Conservation (phyloP, 2,888 invertebrate genomes). For the Hyposoter dolosus region DNA sequence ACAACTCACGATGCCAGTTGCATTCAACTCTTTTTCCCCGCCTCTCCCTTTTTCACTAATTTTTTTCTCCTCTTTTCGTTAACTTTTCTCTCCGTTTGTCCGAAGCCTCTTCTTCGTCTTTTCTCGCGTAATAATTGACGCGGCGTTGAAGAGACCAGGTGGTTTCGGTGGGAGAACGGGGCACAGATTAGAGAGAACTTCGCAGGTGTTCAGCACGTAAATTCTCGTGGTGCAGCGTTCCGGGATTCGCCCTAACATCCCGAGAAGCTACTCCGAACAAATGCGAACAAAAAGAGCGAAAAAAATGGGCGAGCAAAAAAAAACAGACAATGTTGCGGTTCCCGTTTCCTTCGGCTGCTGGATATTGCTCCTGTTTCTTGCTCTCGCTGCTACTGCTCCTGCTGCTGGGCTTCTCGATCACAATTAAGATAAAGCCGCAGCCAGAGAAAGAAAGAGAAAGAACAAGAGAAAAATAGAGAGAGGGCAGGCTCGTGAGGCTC, state of each 20-base stretch:
- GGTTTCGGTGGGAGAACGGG: conserved; percentile 44
- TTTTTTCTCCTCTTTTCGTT: conserved; percentile 1
- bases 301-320: conserved; percentile 49
- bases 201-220: conserved; percentile 62
- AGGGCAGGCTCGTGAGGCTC: conserved; percentile 64
- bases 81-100: conserved; percentile 10
- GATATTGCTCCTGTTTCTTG: conserved; percentile 66
- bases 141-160: conserved; percentile 54
- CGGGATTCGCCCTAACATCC: conserved; percentile 38
- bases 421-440: conserved; percentile 72
- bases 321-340: conserved; percentile 69
- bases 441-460: conserved; percentile 29
- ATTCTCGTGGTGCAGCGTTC: conserved; percentile 53
- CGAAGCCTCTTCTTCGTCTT: conserved; percentile 18
- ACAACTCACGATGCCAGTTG: conserved; percentile 35
- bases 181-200: conserved; percentile 61
- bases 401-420: conserved; percentile 68
- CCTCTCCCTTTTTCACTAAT: conserved; percentile 19
- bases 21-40: conserved; percentile 14
- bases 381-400: conserved; percentile 45
- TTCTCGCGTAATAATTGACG: conserved; percentile 49
- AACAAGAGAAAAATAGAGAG: conserved; percentile 29
- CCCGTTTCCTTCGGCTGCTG: conserved; percentile 67
- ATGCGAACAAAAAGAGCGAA: conserved; percentile 45
- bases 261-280: conserved; percentile 44